Base-by-base conservation (phyloP, 2,113 vertebrate species). In the Zosterops lateralis region DNA sequence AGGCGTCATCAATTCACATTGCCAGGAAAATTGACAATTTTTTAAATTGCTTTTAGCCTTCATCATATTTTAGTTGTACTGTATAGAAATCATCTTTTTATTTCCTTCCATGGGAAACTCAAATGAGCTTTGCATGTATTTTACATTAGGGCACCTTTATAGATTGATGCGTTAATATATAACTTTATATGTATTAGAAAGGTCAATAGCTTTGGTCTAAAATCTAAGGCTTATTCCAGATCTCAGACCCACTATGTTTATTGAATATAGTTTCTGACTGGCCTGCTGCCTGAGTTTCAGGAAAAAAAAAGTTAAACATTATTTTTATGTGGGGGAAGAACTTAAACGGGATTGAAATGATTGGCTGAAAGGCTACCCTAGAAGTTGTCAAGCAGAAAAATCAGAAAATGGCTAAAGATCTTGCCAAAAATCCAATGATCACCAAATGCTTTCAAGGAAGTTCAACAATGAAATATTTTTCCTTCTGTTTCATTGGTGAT, bases 311-410 rank as follows among this genome's bases (percentile, higher is more conserved):
- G 97, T 93, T 93, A 97, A 97, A 94, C 75, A 70, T 97, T 98
- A 97, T 98, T 98, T 98, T 98, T 98, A 95, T 97, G 97, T 91
- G 78, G 94, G 78, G 81, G 58, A 97, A 92, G 85, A 97, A 96
- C 73, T 89, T 86, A 79, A 92, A 93, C 74, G 91, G 93, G 93
- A 96, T 94, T 95, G 74, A 97, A 97, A 97, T 53, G 62, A 75
- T 97, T 97, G 97, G 80, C 97, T 97, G 98, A 98, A 98, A 98
- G 97, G 89, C 96, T 97, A 98, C 98, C 98, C 98, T 98, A 97
- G 97, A 97, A 97, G 92, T 87, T 96, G 68, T 88, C 66, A 89
- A 74, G 34, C n/a, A 93, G 91, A 50, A 87, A 97, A 92, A 84
- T 38, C 51, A 62, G 61, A 74, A 64, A 22, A 48, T 1, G 8